A percentile compares a stretch with the other conserved stretches of the same genome.
These are phyloP conservation scores for Aphodius granarius DNA, from an alignment of 2,888 invertebrate species.

Conservation along the genomic window DNA sequence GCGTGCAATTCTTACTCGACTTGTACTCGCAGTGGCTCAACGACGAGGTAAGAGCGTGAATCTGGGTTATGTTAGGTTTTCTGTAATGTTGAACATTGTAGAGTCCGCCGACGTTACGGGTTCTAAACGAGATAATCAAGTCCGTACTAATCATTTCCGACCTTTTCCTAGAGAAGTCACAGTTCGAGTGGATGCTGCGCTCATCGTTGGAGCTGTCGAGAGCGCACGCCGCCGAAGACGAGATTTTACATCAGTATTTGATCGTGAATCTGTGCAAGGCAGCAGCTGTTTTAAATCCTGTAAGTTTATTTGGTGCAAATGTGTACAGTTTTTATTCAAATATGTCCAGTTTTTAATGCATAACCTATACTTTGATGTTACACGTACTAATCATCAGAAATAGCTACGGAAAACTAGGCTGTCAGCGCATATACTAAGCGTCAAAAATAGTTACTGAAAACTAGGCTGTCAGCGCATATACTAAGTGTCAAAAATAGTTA, in stretches of 20 bases:
- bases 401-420: no score
- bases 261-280: constrained; percentile 70
- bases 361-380: no score
- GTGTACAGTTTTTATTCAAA: no score
- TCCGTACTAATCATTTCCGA: constrained; percentile 76
- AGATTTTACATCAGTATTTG: constrained; percentile 72
- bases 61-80: neutral
- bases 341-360: no score
- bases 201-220: constrained; percentile 68
- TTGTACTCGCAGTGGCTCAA: constrained; percentile 79
- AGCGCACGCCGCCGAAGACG: constrained; percentile 73
- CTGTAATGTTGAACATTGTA: constrained; percentile 35
- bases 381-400: no score
- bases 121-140: constrained; percentile 62
- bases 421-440: neutral
- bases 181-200: constrained; percentile 80
- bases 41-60: constrained; percentile 53
- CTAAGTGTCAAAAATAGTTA: no score
- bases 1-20: constrained; percentile 89
- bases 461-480: no score
- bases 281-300: constrained; percentile 65
- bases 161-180: constrained; percentile 72
- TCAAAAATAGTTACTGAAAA: no score
- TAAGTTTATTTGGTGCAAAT: constrained; percentile 45
- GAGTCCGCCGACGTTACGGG: constrained; percentile 53